Evolutionary conservation across 2,888 invertebrate genomes (phyloP).

Genomic region (Torymus tubicola): DNA sequence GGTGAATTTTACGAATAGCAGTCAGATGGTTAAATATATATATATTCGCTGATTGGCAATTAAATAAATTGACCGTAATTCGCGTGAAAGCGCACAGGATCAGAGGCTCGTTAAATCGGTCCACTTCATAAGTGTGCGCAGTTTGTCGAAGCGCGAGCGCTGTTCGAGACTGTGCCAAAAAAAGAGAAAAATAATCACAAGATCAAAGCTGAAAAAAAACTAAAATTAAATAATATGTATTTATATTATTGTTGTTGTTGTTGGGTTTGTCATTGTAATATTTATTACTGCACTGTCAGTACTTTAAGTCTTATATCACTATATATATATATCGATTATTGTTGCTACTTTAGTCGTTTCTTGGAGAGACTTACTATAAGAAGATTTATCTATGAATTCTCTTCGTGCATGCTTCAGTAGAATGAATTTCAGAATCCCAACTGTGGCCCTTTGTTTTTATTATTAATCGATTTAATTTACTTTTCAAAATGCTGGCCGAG

Average conservation of each 20-base stretch:
- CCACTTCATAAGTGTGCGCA: constrained; percentile 1
- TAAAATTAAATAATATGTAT: constrained; percentile 37
- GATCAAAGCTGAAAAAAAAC: not conserved
- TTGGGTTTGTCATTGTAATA: constrained; percentile 62
- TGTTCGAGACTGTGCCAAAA: constrained; percentile 16
- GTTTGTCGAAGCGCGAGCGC: constrained; percentile 19
- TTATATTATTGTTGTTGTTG: constrained; percentile 61
- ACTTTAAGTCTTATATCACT: constrained; percentile 57
- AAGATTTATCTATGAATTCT: constrained; percentile 62
- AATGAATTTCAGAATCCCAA: constrained; percentile 61
- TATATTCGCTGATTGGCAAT: constrained; percentile 45
- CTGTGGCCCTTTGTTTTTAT: not conserved
- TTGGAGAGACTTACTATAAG: constrained; percentile 60
- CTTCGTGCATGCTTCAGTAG: constrained; percentile 68
- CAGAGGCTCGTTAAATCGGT: constrained; percentile 44
- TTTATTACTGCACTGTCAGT: constrained; percentile 53
- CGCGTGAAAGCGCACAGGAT: constrained; percentile 57
- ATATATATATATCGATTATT: constrained; percentile 58
- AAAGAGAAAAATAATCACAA: not conserved
- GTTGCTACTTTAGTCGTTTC: constrained; percentile 62
- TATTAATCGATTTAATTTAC: constrained; percentile 43
- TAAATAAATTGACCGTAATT: constrained; percentile 41
- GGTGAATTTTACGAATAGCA: not conserved
- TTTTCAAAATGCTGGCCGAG: constrained; percentile 81
- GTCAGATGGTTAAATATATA: constrained; percentile 6